phyloP scores from a whole-genome alignment of 2,888 invertebrate genomes.

The Athalia rosae region DNA sequence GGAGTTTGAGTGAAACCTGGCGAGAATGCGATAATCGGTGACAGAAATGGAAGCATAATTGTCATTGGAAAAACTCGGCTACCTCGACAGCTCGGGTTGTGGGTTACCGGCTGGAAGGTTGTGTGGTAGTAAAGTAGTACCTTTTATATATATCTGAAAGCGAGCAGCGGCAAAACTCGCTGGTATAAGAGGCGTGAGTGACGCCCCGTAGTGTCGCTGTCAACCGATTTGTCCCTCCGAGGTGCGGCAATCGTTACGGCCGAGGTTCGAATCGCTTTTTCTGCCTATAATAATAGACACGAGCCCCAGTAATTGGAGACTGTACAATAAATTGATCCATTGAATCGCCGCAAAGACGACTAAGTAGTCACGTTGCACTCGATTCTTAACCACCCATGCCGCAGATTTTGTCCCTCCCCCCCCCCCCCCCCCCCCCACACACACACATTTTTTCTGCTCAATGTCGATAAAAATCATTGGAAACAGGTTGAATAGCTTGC shows the following conservation, averaged over 20 bases:
- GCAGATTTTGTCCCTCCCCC: no score
- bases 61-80: slow-evolving; percentile 38
- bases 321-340: slow-evolving; percentile 46
- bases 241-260: slow-evolving; percentile 43
- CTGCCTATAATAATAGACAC: slow-evolving; percentile 46
- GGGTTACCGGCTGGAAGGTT: slow-evolving; percentile 1
- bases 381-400: slow-evolving; percentile 16
- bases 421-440: no score
- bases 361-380: slow-evolving; percentile 2
- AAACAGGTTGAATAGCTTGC: no score
- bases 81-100: slow-evolving; percentile 33
- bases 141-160: slow-evolving; percentile 1
- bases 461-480: background rate
- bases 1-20: slow-evolving; percentile 20
- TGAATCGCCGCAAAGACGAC: slow-evolving; percentile 33
- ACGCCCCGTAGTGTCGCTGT: slow-evolving; percentile 44
- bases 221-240: slow-evolving; percentile 47
- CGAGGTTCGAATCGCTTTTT: slow-evolving; percentile 44
- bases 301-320: slow-evolving; percentile 45
- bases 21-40: slow-evolving; percentile 44
- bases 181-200: slow-evolving; percentile 38
- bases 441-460: slow-evolving; percentile 27
- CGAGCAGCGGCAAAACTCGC: slow-evolving; percentile 1
- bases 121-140: slow-evolving; percentile 15
- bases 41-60: slow-evolving; percentile 45